phyloP scores from a whole-genome alignment of 2,888 invertebrate genomes.

The Galeruca laticollis region DNA sequence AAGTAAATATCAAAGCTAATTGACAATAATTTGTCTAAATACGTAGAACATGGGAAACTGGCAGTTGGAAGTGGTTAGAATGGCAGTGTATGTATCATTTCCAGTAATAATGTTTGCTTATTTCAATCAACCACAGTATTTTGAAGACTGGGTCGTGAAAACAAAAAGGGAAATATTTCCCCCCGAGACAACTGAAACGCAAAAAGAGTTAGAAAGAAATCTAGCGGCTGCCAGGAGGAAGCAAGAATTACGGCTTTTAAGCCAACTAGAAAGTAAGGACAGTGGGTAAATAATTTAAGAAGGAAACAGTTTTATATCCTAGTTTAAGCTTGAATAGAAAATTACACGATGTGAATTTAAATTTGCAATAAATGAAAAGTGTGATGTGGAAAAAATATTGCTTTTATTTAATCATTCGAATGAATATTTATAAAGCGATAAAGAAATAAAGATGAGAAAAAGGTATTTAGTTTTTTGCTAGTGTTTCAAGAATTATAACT shows the following conservation, averaged over 20 bases:
- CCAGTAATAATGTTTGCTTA: conserved; percentile 86
- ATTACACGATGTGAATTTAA: background rate
- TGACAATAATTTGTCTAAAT: background rate
- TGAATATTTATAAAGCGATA: no score
- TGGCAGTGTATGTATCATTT: conserved; percentile 88
- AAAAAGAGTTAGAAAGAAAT: background rate
- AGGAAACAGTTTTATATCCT: background rate
- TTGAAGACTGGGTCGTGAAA: conserved; percentile 83
- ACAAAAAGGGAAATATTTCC: conserved; percentile 79
- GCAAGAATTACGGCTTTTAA: conserved; percentile 8
- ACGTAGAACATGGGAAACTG: conserved; percentile 79
- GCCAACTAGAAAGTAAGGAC: background rate
- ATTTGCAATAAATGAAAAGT: no score
- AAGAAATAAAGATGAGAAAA: no score
- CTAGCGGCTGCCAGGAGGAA: background rate
- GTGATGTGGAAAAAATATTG: no score
- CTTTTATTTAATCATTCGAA: no score
- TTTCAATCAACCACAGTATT: conserved; percentile 88
- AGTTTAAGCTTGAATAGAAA: no score
- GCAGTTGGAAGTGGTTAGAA: conserved; percentile 84
- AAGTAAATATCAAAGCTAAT: no score
- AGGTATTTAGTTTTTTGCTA: no score
- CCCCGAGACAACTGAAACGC: conserved; percentile 70
- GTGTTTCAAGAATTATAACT: no score
- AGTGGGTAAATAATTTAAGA: background rate